phyloP scores from a whole-genome alignment of 2,113 vertebrate species.

The Myrmophylax atrothorax region DNA sequence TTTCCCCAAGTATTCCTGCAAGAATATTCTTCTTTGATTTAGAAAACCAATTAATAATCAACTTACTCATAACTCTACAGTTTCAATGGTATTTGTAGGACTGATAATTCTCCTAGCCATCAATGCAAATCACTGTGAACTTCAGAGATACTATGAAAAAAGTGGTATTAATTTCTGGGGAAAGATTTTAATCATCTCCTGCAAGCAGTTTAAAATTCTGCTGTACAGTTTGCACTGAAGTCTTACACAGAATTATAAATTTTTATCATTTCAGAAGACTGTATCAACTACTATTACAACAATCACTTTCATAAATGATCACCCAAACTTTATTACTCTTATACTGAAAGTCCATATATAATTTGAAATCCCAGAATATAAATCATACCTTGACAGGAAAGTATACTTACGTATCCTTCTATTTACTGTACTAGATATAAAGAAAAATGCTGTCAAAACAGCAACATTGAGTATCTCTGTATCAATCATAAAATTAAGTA shows the following conservation, averaged over 20 bases:
- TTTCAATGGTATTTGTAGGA: neutral
- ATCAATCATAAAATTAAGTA: neutral
- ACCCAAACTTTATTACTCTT: neutral
- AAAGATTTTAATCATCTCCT: neutral
- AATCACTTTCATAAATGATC: neutral
- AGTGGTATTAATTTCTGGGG: neutral
- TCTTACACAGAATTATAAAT: neutral
- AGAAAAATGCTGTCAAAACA: neutral
- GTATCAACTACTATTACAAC: neutral
- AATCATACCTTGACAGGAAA: neutral
- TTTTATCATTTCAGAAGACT: neutral
- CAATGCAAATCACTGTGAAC: neutral
- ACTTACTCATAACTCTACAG: neutral
- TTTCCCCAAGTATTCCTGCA: neutral
- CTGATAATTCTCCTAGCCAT: neutral
- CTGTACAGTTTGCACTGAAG: neutral
- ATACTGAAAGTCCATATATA: neutral
- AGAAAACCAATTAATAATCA: neutral
- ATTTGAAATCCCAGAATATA: neutral
- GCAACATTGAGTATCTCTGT: neutral
- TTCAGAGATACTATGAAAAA: neutral
- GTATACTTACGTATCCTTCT: neutral
- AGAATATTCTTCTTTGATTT: neutral
- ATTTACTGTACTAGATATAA: neutral
- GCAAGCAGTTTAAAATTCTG: neutral